Base-by-base conservation (phyloP, 2,888 invertebrate species). In the Leptopilina myrica region DNA sequence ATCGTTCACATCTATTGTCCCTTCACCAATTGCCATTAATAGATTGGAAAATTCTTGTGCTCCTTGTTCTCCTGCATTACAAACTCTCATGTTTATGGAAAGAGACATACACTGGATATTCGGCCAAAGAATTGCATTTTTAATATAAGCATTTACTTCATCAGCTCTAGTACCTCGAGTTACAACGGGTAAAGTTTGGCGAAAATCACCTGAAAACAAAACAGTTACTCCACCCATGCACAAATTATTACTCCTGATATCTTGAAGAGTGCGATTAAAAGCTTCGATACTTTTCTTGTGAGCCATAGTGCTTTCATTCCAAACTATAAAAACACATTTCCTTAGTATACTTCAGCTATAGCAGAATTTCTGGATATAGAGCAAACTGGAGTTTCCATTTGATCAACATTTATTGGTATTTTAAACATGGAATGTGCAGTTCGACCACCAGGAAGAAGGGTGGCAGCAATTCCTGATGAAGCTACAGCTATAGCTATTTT, bases 401-500 rank as follows among this genome's bases (percentile, higher is more conserved):
- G 20, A 20, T 20, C 20, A 20, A 20, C 20, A 20, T 20, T 20
- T 20, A 20, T 20, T 20, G 20, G 20, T 20, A 20, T 20, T 20
- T 20, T 20, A 20, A 20, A 20, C 20, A 20, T 20, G 20, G 20
- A 20, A 20, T 20, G 20, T 20, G 20, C 20, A 20, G 20, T 20
- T 20, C 20, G 20, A 20, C 20, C 20, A 20, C 20, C 20, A 20
- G 20, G 20, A 20, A 20, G 20, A 20, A 20, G 20, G 20, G 20
- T 20, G 20, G 20, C 20, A 20, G 20, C 20, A 20, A 20, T 20
- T 1, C 20, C 92, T 7, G 92, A 92, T 56, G 90, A 92, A 11
- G 92, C 91, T 43, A 92, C 81, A 12, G 91, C 89, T 56, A 92
- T 75, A 12, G 89, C 90, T 67, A 91, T 89, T 8, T 84, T 78